A percentile compares a stretch with the other conserved stretches of the same genome.
These are phyloP conservation scores for Ruditapes philippinarum DNA, from an alignment of 1,140 invertebrate genomes.

Conservation along the genomic window DNA sequence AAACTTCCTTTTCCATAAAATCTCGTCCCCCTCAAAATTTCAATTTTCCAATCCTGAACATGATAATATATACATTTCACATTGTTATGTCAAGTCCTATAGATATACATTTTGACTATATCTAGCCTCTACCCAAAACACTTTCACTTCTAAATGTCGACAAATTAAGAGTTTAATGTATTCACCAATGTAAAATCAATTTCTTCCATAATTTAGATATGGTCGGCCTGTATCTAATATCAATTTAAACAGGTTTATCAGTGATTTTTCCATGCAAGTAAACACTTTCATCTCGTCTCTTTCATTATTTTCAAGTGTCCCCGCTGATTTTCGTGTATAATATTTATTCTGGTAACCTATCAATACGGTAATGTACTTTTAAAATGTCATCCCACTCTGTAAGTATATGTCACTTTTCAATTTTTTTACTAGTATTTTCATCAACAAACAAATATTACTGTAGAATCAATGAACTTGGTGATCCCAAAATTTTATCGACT, in stretches of 20 bases:
- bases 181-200: constrained; percentile 7
- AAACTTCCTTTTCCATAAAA: background rate
- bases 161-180: constrained; percentile 36
- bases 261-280: background rate
- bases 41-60: background rate
- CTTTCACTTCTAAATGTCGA: background rate
- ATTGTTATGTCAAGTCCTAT: background rate
- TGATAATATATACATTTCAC: no score
- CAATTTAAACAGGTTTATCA: background rate
- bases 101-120: no score
- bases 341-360: background rate
- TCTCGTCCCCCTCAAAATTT: background rate
- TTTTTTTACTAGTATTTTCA: no score
- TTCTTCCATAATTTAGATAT: background rate
- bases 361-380: constrained; percentile 8
- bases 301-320: background rate
- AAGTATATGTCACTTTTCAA: no score
- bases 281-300: constrained; percentile 5
- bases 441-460: no score
- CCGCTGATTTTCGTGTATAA: background rate
- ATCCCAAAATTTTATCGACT: no score
- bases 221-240: background rate
- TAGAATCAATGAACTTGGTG: no score
- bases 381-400: background rate
- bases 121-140: no score